A percentile compares a stretch with the other conserved stretches of the same genome.
phyloP scores from a whole-genome alignment of 1,140 invertebrate species.

The Acromyrmex heyeri region DNA sequence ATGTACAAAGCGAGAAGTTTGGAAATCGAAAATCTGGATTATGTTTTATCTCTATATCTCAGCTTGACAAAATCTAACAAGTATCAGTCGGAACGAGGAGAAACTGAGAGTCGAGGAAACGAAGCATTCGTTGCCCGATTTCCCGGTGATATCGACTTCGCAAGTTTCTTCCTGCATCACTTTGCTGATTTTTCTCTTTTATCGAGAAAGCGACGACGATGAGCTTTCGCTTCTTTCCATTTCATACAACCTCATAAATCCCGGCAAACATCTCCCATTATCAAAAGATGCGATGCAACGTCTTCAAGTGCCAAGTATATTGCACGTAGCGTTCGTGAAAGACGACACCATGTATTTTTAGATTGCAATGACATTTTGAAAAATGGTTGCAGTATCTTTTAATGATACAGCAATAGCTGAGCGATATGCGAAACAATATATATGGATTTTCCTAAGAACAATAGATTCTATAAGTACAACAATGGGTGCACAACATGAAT shows the following conservation, averaged over 20 bases:
- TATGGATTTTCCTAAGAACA: slow-evolving; percentile 7
- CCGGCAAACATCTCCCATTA: slow-evolving; percentile 50
- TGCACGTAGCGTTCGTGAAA: slow-evolving; percentile 11
- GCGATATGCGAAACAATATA: slow-evolving; percentile 28
- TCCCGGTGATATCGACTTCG: slow-evolving; percentile 37
- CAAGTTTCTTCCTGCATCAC: slow-evolving; percentile 27
- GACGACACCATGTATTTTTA: slow-evolving; percentile 20
- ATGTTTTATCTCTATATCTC: not conserved
- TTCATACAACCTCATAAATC: slow-evolving; percentile 48
- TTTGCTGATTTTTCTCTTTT: slow-evolving; percentile 50
- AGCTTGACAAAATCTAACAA: not conserved
- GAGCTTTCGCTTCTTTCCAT: not conserved
- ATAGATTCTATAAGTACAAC: not conserved
- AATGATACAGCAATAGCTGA: slow-evolving; percentile 7
- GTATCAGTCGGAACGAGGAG: not conserved
- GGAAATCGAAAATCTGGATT: not conserved
- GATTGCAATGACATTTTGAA: slow-evolving; percentile 24
- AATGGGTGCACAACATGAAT: slow-evolving; percentile 1
- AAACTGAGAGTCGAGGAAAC: slow-evolving; percentile 16
- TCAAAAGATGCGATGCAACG: slow-evolving; percentile 15
- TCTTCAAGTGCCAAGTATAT: slow-evolving; percentile 7
- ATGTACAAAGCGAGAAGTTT: not conserved
- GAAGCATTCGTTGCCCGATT: slow-evolving; percentile 14
- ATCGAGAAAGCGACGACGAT: slow-evolving; percentile 9
- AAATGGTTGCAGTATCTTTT: slow-evolving; percentile 13